Evolutionary conservation across 2,888 invertebrate species (phyloP).

Genomic region (Stenurella melanura): DNA sequence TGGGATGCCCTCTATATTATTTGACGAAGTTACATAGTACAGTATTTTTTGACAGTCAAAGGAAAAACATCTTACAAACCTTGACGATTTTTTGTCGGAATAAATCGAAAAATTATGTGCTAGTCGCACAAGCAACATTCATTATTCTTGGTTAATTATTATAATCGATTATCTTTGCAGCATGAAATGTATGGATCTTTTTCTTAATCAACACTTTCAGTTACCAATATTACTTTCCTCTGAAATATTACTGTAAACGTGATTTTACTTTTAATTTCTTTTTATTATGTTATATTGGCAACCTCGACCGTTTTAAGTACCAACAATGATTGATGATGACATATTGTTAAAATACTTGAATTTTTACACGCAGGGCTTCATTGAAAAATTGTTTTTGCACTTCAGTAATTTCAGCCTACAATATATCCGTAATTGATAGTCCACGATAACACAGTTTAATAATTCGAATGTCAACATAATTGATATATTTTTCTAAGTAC

Average conservation of each 20-base stretch:
- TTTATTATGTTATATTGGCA: constrained; percentile 7
- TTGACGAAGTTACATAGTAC: no score
- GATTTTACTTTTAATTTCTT: not conserved
- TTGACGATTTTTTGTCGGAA: no score
- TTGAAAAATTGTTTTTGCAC: constrained; percentile 30
- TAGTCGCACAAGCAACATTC: no score
- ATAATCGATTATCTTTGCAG: no score
- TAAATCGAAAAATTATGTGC: no score
- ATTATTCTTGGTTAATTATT: no score
- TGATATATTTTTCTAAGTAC: not conserved
- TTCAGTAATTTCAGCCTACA: not conserved
- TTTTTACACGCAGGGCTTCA: constrained; percentile 25
- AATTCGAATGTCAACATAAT: constrained; percentile 4
- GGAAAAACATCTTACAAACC: no score
- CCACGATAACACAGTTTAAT: not conserved
- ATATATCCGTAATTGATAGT: constrained; percentile 6
- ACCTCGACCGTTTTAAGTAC: constrained; percentile 3
- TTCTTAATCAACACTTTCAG: no score
- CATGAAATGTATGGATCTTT: no score
- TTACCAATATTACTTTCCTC: not conserved
- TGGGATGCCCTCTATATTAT: no score
- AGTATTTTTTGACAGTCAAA: no score
- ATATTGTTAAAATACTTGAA: constrained; percentile 25
- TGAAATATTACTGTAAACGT: not conserved
- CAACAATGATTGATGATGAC: constrained; percentile 30